phyloP scores from a whole-genome alignment of 2,797 vertebrate species.

The Clarias fuscus region DNA sequence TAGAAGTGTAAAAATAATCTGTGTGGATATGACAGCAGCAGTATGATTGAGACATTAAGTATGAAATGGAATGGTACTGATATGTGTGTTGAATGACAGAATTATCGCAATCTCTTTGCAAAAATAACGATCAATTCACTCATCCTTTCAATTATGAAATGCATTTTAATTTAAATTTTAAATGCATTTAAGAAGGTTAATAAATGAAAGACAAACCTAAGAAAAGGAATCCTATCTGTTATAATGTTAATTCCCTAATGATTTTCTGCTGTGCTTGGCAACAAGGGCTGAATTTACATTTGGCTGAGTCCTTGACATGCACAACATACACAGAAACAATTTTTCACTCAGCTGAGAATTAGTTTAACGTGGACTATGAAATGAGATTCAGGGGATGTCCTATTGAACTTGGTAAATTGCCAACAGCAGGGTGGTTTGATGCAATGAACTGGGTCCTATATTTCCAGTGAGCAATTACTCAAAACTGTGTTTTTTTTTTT shows the following conservation, averaged over 20 bases:
- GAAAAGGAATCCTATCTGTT: background rate
- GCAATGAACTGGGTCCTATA: constrained; percentile 37
- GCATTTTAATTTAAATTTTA: too few species aligned
- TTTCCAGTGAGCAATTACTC: background rate
- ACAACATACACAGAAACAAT: constrained; percentile 38
- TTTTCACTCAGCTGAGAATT: constrained; percentile 50
- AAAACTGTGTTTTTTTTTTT: background rate
- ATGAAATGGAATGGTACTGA: too few species aligned
- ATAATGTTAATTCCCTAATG: constrained; percentile 10
- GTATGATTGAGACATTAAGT: too few species aligned
- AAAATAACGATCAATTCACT: background rate
- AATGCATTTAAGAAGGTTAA: background rate
- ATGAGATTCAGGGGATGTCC: constrained; percentile 39
- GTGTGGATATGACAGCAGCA: too few species aligned
- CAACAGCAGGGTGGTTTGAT: constrained; percentile 41
- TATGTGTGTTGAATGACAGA: too few species aligned
- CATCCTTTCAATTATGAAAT: background rate
- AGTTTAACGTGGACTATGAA: constrained; percentile 46
- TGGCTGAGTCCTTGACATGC: constrained; percentile 36
- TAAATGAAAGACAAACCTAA: background rate
- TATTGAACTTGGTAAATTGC: constrained; percentile 41
- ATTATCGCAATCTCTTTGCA: background rate
- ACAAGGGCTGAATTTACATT: constrained; percentile 33
- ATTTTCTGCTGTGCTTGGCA: constrained; percentile 26
- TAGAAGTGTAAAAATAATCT: too few species aligned